Percentiles rank a stretch among this genome's conserved stretches.
phyloP scores from a whole-genome alignment of 2,113 vertebrate species.

The Setophaga coronata region DNA sequence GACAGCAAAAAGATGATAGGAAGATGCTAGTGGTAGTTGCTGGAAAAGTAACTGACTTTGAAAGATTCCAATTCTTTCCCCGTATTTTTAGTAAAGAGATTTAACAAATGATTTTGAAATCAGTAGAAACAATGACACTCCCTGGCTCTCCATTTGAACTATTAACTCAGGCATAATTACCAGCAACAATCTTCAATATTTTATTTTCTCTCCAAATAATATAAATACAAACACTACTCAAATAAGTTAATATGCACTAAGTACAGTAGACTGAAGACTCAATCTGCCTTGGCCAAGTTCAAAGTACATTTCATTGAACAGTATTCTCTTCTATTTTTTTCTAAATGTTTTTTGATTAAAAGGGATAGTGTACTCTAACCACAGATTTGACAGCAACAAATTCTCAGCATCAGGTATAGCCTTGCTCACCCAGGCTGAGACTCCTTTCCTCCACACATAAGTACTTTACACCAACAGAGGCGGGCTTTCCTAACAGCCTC shows the following conservation, averaged over 20 bases:
- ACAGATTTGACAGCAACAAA: not conserved
- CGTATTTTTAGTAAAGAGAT: not conserved
- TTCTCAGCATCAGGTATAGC: not conserved
- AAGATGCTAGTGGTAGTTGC: not conserved
- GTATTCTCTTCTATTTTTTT: not conserved
- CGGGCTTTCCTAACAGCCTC: not conserved
- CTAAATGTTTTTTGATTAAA: not conserved
- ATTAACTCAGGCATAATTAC: not conserved
- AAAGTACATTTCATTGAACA: not conserved
- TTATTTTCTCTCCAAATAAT: not conserved
- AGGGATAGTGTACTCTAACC: not conserved
- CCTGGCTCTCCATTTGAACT: not conserved
- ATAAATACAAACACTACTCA: not conserved
- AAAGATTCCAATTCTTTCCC: not conserved
- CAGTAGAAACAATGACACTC: not conserved
- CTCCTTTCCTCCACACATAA: not conserved
- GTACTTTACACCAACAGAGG: rapidly evolving
- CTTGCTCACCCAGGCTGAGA: not conserved
- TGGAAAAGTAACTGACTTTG: not conserved
- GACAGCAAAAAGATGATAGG: not conserved
- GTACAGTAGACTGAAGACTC: not conserved
- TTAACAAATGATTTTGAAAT: not conserved
- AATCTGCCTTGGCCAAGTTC: not conserved
- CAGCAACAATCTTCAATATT: not conserved
- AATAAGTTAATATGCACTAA: not conserved